Percentiles rank a stretch among this genome's conserved stretches.
These are phyloP conservation scores for Carassius carassius DNA, from an alignment of 2,113 vertebrate species.

Conservation along the genomic window DNA sequence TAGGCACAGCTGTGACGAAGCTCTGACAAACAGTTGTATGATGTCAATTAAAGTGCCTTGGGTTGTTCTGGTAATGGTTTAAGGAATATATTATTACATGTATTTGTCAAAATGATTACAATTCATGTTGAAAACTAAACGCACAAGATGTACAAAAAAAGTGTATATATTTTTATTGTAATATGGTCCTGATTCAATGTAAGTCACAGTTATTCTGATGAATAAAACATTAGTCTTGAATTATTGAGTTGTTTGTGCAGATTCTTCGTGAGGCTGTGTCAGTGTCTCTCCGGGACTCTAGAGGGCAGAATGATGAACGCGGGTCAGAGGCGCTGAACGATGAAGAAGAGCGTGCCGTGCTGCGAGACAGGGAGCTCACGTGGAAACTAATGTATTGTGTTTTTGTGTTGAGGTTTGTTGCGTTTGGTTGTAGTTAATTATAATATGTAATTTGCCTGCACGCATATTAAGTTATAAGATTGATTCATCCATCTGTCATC, in stretches of 20 bases:
- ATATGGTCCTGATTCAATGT: neutral
- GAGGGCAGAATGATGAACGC: neutral
- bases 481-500: neutral
- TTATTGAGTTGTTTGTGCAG: neutral
- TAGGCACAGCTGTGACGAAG: neutral
- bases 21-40: neutral
- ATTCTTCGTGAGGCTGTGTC: neutral
- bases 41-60: neutral
- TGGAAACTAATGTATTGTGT: neutral
- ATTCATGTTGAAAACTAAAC: neutral
- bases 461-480: neutral
- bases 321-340: neutral
- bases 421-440: neutral
- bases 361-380: neutral
- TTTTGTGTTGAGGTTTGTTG: neutral
- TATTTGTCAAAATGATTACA: neutral
- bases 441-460: neutral
- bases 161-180: neutral
- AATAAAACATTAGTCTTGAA: neutral
- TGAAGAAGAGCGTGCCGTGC: neutral
- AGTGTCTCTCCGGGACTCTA: neutral
- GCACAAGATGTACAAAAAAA: slow-evolving; percentile 2
- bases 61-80: neutral
- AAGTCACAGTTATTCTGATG: neutral
- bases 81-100: neutral